These are phyloP conservation scores for Alcis repandata DNA, from an alignment of 2,888 invertebrate species.

Conservation along the genomic window DNA sequence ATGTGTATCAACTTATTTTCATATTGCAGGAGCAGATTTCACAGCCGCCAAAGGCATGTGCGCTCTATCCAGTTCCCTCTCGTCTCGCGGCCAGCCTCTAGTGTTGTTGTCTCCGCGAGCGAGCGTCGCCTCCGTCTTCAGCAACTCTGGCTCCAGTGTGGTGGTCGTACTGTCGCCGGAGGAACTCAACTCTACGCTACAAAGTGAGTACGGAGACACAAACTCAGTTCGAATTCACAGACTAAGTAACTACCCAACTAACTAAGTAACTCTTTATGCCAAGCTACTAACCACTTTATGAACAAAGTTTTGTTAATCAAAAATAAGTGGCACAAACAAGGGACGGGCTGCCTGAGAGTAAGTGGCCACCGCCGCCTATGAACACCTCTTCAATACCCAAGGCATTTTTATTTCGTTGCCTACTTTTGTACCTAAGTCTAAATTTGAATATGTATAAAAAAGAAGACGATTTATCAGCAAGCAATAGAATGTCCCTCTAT, in stretches of 20 bases:
- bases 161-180: slow-evolving; percentile 87
- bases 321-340: too few species aligned
- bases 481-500: too few species aligned
- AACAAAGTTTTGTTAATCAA: too few species aligned
- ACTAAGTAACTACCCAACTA: not conserved
- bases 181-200: slow-evolving; percentile 87
- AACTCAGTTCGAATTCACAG: not conserved
- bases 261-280: not conserved
- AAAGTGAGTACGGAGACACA: slow-evolving; percentile 65
- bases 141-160: slow-evolving; percentile 87
- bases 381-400: too few species aligned
- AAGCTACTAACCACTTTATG: too few species aligned
- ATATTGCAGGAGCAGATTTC: slow-evolving; percentile 90
- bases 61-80: slow-evolving; percentile 90
- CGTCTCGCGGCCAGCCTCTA: slow-evolving; percentile 90
- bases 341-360: too few species aligned
- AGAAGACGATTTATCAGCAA: too few species aligned
- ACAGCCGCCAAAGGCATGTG: slow-evolving; percentile 95
- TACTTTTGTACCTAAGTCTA: too few species aligned
- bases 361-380: too few species aligned
- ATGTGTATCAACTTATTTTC: not conserved
- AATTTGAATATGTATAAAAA: too few species aligned
- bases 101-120: slow-evolving; percentile 90
- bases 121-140: slow-evolving; percentile 89
- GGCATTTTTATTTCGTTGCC: too few species aligned